Base-by-base conservation (phyloP, 35 echinoderm and acorn worm genomes). In the Stichopus chloronotus region DNA sequence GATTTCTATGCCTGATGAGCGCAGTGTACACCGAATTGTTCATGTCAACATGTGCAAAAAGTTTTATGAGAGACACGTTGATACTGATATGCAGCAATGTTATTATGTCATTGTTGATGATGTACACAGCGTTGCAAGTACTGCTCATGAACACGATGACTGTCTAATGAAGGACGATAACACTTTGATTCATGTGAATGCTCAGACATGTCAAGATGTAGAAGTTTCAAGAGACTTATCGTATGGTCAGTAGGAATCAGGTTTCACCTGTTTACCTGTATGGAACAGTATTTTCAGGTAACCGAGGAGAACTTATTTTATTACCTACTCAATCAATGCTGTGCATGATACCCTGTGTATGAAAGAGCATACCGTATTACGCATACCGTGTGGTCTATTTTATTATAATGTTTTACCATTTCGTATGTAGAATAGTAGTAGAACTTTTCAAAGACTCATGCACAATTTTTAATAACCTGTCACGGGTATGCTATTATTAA, bases 321-420 rank as follows among this genome's bases (percentile, higher is more conserved):
- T 24, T 14, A 7, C 0, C 5, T 54, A 85, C 58, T 21, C 14
- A 19, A 58, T 85, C 4, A 22, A 57, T 0, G 58, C 30, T 43
- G 16, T n/a, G 1, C 14, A 58, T 85, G 82, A 85, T 5, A 58
- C 82, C 2, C 82, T n/a, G 80, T 83, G 80, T 56, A 56, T 30
- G 72, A 91, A 72, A 83, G 59, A 25, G 16, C 95, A 16, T 92
- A 96, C 69, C 52, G 61, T 71, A 55, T 96, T 21, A 88, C 95
- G 7, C 88, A 92, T 56, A 87, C 52, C 63, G 6, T 84, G 53
- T 87, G 81, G 92, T 53, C 68, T 20, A 23, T 93, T 71, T 56
- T 25, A 63, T 43, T 93, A n/a, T 56, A 93, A 55, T 81, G 92
- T 93, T 57, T 20, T 93, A 57, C 80, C 59, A 4, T 86, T 93